Evolutionary conservation across 2,888 invertebrate species (phyloP).

Genomic region (Polyploca ridens): DNA sequence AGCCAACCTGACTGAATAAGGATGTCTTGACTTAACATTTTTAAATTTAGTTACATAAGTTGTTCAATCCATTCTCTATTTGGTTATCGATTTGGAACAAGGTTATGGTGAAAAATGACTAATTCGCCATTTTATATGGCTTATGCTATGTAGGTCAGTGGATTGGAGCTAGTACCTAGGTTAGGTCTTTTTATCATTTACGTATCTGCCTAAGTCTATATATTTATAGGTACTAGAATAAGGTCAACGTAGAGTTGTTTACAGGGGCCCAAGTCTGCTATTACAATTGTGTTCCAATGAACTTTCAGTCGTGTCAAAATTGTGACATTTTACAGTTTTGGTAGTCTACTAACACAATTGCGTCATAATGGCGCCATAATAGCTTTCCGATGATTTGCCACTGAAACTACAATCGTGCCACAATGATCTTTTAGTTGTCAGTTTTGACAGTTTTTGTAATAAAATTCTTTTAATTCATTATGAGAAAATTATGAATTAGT

Average conservation of each 20-base stretch:
- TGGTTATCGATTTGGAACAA: slow-evolving; percentile 21
- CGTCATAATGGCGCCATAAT: no score
- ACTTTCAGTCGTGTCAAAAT: no score
- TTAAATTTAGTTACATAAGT: background rate
- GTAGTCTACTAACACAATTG: no score
- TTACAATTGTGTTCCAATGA: no score
- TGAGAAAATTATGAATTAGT: no score
- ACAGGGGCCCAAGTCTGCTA: no score
- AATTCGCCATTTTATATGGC: background rate
- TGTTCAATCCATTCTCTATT: slow-evolving; percentile 8
- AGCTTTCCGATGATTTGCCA: no score
- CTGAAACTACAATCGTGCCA: no score
- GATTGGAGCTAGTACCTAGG: background rate
- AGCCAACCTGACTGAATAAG: slow-evolving; percentile 15
- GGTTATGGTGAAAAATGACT: slow-evolving; percentile 16
- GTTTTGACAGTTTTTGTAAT: no score
- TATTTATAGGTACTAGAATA: background rate
- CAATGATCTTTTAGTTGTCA: no score
- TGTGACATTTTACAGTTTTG: no score
- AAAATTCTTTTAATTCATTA: no score
- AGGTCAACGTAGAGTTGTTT: background rate
- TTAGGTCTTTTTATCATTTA: background rate
- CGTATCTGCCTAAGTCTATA: background rate
- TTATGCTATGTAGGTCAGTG: background rate
- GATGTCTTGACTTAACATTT: slow-evolving; percentile 19